Conservation (phyloP, 2,113 vertebrate species). For the Boleophthalmus pectinirostris region DNA sequence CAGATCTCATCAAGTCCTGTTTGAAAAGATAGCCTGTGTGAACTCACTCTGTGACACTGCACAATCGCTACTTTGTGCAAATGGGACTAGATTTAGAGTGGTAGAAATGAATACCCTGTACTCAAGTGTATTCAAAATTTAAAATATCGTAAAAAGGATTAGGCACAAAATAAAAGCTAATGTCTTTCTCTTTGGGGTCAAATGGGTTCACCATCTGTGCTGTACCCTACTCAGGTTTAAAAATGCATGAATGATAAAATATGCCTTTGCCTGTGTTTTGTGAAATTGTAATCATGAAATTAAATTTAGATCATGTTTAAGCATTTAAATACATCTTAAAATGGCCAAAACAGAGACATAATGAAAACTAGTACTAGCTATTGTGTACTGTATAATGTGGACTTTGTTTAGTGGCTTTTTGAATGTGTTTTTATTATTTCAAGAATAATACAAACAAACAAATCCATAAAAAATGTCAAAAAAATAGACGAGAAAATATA, state of each 20-base stretch:
- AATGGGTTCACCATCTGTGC: not conserved
- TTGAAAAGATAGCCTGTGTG: slow-evolving; percentile 30
- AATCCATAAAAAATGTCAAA: not conserved
- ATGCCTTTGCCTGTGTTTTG: not conserved
- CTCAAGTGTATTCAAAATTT: too few species aligned
- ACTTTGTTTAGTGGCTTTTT: not conserved
- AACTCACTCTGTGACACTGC: slow-evolving; percentile 33
- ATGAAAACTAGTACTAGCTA: not conserved
- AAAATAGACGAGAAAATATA: not conserved
- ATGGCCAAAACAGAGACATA: not conserved
- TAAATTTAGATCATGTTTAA: too few species aligned
- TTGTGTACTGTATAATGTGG: not conserved
- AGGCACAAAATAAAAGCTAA: too few species aligned
- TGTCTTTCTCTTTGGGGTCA: not conserved
- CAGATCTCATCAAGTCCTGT: slow-evolving; percentile 47
- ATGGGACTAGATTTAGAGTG: not conserved
- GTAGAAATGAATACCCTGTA: not conserved
- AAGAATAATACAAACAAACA: not conserved
- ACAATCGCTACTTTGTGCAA: not conserved
- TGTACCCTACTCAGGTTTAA: not conserved
- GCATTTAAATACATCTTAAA: not conserved
- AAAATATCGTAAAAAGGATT: too few species aligned
- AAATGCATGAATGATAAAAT: not conserved
- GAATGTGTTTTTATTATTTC: not conserved
- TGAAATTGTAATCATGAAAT: not conserved